A percentile compares a stretch with the other conserved stretches of the same genome.
phyloP scores from a whole-genome alignment of 2,797 vertebrate species.

The Rhinoraja longicauda region DNA sequence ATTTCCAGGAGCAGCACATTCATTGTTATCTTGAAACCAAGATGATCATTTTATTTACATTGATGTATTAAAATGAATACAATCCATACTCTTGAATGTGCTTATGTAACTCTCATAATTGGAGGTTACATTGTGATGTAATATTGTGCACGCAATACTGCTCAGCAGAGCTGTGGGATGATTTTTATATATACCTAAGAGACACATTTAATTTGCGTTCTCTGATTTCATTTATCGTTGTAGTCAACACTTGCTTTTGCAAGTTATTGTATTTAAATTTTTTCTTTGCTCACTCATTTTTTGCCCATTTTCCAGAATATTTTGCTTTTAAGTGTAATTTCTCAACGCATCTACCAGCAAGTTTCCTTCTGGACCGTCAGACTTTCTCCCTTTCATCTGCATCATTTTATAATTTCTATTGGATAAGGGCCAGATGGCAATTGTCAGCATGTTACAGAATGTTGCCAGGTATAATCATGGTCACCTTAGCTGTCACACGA shows the following conservation, averaged over 20 bases:
- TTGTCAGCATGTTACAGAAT: too few species aligned
- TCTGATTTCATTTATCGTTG: background rate
- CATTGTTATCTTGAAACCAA: conserved; percentile 36
- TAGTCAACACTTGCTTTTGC: background rate
- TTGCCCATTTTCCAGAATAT: background rate
- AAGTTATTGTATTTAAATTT: background rate
- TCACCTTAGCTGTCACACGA: background rate
- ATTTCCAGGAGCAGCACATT: conserved; percentile 9
- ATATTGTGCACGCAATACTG: background rate
- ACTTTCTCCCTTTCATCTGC: background rate
- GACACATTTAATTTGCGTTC: background rate
- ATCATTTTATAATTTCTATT: background rate
- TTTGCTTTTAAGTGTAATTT: background rate
- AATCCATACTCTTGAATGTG: background rate
- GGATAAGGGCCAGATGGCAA: background rate
- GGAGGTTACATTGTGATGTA: background rate
- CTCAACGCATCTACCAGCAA: too few species aligned
- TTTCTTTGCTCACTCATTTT: background rate
- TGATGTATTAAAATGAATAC: background rate
- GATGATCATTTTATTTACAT: background rate
- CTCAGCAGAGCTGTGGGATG: too few species aligned
- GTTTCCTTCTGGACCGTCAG: background rate
- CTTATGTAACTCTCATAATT: background rate
- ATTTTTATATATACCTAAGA: background rate
- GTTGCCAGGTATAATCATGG: background rate